Conservation (phyloP, 2,797 vertebrate genomes). For the Gambelia wislizenii region DNA sequence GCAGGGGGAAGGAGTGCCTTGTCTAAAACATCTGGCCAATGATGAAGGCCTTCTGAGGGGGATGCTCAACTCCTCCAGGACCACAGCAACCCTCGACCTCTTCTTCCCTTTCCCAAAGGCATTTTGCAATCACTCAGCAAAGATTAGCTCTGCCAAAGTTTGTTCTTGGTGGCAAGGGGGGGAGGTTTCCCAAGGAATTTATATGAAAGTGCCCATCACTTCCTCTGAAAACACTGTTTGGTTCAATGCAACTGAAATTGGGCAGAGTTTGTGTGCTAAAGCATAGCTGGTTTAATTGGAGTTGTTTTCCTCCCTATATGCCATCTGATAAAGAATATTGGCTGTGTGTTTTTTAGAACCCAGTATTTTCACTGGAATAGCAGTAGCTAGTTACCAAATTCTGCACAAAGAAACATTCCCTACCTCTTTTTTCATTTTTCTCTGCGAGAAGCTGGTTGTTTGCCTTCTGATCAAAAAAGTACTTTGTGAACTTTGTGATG, state of each 20-base stretch:
- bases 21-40: conserved; percentile 23
- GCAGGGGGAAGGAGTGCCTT: conserved; percentile 24
- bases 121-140: conserved; percentile 24
- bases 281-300: background rate
- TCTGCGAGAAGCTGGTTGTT: no score
- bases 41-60: background rate
- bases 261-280: background rate
- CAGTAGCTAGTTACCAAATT: background rate
- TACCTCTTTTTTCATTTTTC: no score
- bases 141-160: conserved; percentile 7
- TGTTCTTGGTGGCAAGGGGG: conserved; percentile 21
- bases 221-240: conserved; percentile 12
- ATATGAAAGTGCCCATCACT: conserved; percentile 46
- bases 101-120: background rate
- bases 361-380: conserved; percentile 10
- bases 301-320: background rate
- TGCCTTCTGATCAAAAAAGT: no score
- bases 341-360: background rate
- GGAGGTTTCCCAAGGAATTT: conserved; percentile 31
- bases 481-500: no score
- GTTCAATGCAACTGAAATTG: rapidly evolving
- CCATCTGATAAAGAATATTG: no score
- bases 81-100: background rate
- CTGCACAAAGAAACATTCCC: conserved; percentile 32
- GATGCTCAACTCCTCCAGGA: background rate